Evolutionary conservation across 2,797 vertebrate species (phyloP).

Genomic region (Ambastaia sidthimunki): DNA sequence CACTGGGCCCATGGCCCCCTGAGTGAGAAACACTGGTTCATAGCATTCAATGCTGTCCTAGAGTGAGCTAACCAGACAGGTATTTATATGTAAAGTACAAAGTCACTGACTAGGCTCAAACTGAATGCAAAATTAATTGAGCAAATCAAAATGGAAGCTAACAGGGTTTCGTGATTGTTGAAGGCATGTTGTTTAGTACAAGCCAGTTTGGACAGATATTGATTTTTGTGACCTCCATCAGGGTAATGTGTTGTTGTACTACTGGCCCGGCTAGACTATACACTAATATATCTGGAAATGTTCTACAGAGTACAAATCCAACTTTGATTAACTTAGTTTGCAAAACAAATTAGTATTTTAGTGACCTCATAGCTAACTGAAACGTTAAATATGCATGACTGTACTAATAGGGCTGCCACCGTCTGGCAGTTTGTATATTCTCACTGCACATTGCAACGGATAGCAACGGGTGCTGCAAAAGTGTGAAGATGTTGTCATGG

Average conservation of each 20-base stretch:
- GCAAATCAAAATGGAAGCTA: slow-evolving; percentile 11
- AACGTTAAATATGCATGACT: slow-evolving; percentile 50
- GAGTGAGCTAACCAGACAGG: neutral
- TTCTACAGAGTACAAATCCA: neutral
- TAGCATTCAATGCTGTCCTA: slow-evolving; percentile 6
- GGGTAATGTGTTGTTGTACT: slow-evolving; percentile 13
- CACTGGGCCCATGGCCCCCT: too few relatives aligned
- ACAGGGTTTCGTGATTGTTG: neutral
- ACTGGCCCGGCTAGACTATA: slow-evolving; percentile 2
- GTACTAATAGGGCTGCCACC: slow-evolving; percentile 70
- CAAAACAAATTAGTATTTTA: neutral
- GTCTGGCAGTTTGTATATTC: slow-evolving; percentile 68
- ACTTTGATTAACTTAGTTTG: slow-evolving; percentile 35
- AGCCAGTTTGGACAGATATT: slow-evolving; percentile 27
- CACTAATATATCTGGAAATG: slow-evolving; percentile 2
- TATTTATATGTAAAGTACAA: neutral
- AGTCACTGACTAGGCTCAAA: neutral
- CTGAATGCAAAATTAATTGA: slow-evolving; percentile 12
- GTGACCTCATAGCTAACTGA: slow-evolving; percentile 24
- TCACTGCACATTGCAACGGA: slow-evolving; percentile 61
- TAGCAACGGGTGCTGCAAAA: slow-evolving; percentile 66
- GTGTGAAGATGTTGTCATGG: slow-evolving; percentile 83
- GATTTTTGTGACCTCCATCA: slow-evolving; percentile 31
- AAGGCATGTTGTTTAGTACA: slow-evolving; percentile 4
- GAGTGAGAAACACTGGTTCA: neutral